Evolutionary conservation across 2,888 invertebrate genomes (phyloP), one percentile per base, ranked within the genome.

Genomic region (Cremastinae sp.): DNA sequence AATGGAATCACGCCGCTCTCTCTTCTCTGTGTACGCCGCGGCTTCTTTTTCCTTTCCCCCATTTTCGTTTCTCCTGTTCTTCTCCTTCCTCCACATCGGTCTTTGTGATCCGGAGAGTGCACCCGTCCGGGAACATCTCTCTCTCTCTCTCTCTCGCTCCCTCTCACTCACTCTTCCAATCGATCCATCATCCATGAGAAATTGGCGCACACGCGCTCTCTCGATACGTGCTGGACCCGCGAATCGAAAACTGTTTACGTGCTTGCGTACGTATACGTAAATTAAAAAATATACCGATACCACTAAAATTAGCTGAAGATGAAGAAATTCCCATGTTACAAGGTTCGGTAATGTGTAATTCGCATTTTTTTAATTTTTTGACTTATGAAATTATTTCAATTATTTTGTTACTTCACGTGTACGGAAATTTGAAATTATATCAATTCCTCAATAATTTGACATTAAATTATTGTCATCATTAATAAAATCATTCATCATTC

Each of bases 1-100:
- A 89, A 88, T 88, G 85, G 85, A 87, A 89, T 89, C 87, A 85
- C 86, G 86, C 73, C 69, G 69, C 73, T 51, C 71, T 41, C 55
- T 61, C 62, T n/a, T 47, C 28, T 43, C 39, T 43, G 22, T 56
- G 51, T 43, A 41, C 51, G 41, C 14, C 68, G 72, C 72, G 56
- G 74, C 72, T 55, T 59, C 58, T 58, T 28, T 37, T 55, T 68
- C 55, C 47, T 16, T 18, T 43, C 39, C n/a, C 28, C 53, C 20
- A 59, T 56, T 22, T 58, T 58, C 28, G 28, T 47, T 16, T 18
- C 22, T 43, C 18, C 28, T 62, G n/a, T 66, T 64, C 39, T 58
- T 58, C 28, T 47, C 43, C 28, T 55, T 28, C 10, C 53, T 69
- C 51, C 72, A 62, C 49, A 55, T 53, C 45, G 73, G 61, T 41